Evolutionary conservation across 1,140 invertebrate genomes (phyloP), one percentile per base, ranked within the genome.

Genomic region (Hycleus phaleratus): DNA sequence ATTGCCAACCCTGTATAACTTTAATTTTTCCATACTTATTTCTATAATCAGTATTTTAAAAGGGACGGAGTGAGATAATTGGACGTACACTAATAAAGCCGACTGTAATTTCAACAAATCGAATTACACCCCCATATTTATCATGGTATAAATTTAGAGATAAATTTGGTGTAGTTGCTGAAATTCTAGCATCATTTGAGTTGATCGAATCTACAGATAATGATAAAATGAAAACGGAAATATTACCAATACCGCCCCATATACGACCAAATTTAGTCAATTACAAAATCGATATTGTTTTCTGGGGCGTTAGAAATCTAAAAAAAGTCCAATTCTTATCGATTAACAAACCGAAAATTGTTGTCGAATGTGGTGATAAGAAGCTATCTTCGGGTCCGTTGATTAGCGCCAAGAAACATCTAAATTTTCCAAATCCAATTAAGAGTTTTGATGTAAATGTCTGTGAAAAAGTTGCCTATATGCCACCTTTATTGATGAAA

Each of bases 271-370:
- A 47, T 26, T 38, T 73, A 26, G 55, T 63, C 46, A 49, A 58
- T 56, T 71, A 64, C 58, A 77, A 74, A 58, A 65, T 84, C 2
- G 82, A 85, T 56, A 73, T 83, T 4, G 77, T 82, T 49, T 83
- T 83, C 71, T 85, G 82, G 83, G 83, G 83, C 11, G 69, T 84
- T 0, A 68, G 82, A 18, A 74, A 83, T 46, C 70, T 84, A 57
- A 77, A 73, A 51, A 79, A 77, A 62, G 62, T 78, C 3, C 67
- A 76, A 56, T 69, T 71, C 7, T 49, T 68, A 1, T 69, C 74
- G 1, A 77, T 81, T 0, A 73, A 73, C 39, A 79, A 76, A 58
- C 82, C 82, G 0, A 78, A 75, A 64, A 75, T 82, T 9, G 62
- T 78, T 0, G 63, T 84, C 0, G 79, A 83, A 61, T 81, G 80